Evolutionary conservation across 2,888 invertebrate genomes (phyloP).

Genomic region (Chromoteleia sp.): DNA sequence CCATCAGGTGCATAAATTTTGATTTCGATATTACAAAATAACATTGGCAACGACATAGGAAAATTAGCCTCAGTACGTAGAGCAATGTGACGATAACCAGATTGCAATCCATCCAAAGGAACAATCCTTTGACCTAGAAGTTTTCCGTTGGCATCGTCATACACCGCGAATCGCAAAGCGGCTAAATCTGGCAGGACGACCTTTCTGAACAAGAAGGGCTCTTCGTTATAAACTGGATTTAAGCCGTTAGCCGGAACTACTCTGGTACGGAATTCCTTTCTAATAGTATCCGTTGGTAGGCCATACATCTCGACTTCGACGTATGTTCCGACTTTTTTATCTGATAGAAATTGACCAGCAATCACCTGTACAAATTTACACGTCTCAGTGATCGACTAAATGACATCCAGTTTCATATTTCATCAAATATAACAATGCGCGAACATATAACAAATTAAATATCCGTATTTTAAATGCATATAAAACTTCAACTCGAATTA

Average conservation of each 20-base stretch:
- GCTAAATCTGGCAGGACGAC: slow-evolving; percentile 99
- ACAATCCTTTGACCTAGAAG: slow-evolving; percentile 98
- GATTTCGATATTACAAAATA: slow-evolving; percentile 99
- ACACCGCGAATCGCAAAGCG: slow-evolving; percentile 98
- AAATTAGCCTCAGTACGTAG: slow-evolving; percentile 99
- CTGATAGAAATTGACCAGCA: slow-evolving; percentile 99
- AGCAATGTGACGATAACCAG: slow-evolving; percentile 99
- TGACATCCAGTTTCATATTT: too few relatives aligned
- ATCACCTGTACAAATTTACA: slow-evolving; percentile 92
- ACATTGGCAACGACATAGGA: slow-evolving; percentile 99
- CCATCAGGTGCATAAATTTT: slow-evolving; percentile 99
- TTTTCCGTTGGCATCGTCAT: slow-evolving; percentile 97
- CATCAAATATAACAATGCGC: too few relatives aligned
- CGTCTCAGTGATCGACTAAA: too few relatives aligned
- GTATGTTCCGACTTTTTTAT: slow-evolving; percentile 99
- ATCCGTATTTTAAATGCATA: too few relatives aligned
- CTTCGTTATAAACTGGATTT: slow-evolving; percentile 99
- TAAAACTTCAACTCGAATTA: too few relatives aligned
- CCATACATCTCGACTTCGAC: slow-evolving; percentile 99
- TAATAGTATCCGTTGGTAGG: slow-evolving; percentile 98
- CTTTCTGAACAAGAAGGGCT: slow-evolving; percentile 98
- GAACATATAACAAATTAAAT: too few relatives aligned
- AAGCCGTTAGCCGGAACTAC: slow-evolving; percentile 99
- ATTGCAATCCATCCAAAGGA: slow-evolving; percentile 98
- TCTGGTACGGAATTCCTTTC: slow-evolving; percentile 98